These are phyloP conservation scores for Sceliomorpha sp. DNA, from an alignment of 2,888 invertebrate species.

Conservation along the genomic window DNA sequence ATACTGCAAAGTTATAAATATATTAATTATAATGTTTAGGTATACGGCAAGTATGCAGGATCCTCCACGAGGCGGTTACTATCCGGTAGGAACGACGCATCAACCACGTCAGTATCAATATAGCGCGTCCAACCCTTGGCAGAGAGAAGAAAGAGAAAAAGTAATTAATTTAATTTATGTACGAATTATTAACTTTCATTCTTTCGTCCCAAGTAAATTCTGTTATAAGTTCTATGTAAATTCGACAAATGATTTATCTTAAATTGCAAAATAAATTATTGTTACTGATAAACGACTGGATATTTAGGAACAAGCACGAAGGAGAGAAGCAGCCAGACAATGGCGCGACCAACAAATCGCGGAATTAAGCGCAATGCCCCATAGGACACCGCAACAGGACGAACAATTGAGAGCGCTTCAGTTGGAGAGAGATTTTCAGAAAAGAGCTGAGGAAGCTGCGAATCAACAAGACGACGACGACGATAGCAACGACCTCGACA, in stretches of 20 bases:
- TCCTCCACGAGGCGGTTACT: slow-evolving; percentile 88
- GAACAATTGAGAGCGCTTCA: slow-evolving; percentile 93
- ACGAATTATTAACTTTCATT: too few relatives aligned
- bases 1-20: slow-evolving; percentile 8
- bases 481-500: slow-evolving; percentile 78
- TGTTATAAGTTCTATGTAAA: slow-evolving; percentile 1
- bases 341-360: slow-evolving; percentile 94
- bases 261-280: not conserved
- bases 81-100: slow-evolving; percentile 81
- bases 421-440: slow-evolving; percentile 96
- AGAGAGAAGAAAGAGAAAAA: slow-evolving; percentile 94
- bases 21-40: slow-evolving; percentile 59
- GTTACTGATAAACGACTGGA: not conserved
- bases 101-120: slow-evolving; percentile 80
- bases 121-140: slow-evolving; percentile 90
- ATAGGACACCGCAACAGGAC: slow-evolving; percentile 89
- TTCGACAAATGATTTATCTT: too few relatives aligned
- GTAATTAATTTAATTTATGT: slow-evolving; percentile 77
- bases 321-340: slow-evolving; percentile 87
- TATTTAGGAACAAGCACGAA: slow-evolving; percentile 86
- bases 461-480: slow-evolving; percentile 87
- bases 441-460: slow-evolving; percentile 90
- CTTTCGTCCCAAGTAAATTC: not conserved
- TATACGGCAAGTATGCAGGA: slow-evolving; percentile 88
- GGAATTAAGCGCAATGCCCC: slow-evolving; percentile 86